These are phyloP conservation scores for Thera britannica DNA, from an alignment of 2,888 invertebrate species.

Conservation along the genomic window DNA sequence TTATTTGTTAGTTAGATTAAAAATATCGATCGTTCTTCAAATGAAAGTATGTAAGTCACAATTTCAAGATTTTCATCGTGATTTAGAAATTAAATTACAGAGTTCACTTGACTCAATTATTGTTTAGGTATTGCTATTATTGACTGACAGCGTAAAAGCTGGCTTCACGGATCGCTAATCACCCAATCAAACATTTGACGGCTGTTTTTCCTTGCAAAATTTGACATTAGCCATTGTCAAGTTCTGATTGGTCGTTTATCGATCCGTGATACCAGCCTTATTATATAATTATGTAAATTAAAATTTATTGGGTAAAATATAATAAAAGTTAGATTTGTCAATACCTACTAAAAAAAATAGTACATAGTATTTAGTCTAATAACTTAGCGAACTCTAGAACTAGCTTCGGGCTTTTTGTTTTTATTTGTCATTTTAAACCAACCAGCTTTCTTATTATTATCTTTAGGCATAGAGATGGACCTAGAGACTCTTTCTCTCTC, in stretches of 20 bases:
- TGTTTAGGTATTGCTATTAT: too few relatives aligned
- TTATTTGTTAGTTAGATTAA: background rate
- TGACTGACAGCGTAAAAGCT: constrained; percentile 1
- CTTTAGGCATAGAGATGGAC: constrained; percentile 90
- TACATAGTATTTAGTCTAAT: background rate
- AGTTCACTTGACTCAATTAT: background rate
- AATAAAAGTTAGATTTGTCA: background rate
- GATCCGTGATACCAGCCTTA: too few relatives aligned
- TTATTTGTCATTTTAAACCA: constrained; percentile 88
- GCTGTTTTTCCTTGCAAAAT: too few relatives aligned
- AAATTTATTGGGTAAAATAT: background rate
- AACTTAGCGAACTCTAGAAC: constrained; percentile 69
- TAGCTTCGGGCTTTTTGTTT: constrained; percentile 74
- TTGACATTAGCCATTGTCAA: too few relatives aligned
- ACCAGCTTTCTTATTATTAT: constrained; percentile 88
- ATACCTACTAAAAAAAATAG: background rate
- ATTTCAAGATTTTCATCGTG: constrained; percentile 1
- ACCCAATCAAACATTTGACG: too few relatives aligned
- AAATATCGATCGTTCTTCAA: constrained; percentile 2
- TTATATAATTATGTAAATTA: background rate
- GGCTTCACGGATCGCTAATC: too few relatives aligned
- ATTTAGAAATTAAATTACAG: background rate
- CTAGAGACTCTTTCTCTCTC: constrained; percentile 83
- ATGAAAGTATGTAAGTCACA: background rate
- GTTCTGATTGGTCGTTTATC: too few relatives aligned